Percentiles rank a stretch among this genome's conserved stretches.
Conservation (phyloP, 2,113 vertebrate genomes). For the Pogona vitticeps region DNA sequence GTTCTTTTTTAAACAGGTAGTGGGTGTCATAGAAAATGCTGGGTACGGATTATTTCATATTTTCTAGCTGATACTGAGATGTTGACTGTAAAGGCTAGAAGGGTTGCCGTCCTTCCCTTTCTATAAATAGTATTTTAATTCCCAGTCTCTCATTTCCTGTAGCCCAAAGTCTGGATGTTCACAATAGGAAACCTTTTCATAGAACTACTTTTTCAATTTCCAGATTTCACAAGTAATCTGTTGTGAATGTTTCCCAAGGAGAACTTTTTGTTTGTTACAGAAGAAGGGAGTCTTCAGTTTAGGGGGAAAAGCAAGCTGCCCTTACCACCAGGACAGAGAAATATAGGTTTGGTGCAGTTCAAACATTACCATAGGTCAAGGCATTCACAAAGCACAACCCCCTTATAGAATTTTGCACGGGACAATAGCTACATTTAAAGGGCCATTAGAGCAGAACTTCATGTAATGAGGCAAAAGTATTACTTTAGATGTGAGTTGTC, state of each 20-base stretch:
- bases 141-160: not conserved
- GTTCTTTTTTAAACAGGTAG: not conserved
- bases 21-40: not conserved
- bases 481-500: not conserved
- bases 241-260: no score
- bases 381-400: not conserved
- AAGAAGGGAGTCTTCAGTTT: not conserved
- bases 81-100: not conserved
- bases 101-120: no score
- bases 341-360: not conserved
- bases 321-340: not conserved
- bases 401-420: not conserved
- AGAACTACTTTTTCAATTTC: not conserved
- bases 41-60: not conserved
- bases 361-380: not conserved
- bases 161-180: not conserved
- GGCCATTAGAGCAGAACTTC: not conserved
- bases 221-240: not conserved
- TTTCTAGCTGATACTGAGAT: not conserved
- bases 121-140: not conserved
- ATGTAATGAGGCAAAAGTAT: not conserved
- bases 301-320: not conserved
- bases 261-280: not conserved
- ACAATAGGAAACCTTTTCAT: not conserved
- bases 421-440: not conserved